Evolutionary conservation across 2,797 vertebrate genomes (phyloP), one percentile per base, ranked within the genome.

Genomic region (Psittacula echo): DNA sequence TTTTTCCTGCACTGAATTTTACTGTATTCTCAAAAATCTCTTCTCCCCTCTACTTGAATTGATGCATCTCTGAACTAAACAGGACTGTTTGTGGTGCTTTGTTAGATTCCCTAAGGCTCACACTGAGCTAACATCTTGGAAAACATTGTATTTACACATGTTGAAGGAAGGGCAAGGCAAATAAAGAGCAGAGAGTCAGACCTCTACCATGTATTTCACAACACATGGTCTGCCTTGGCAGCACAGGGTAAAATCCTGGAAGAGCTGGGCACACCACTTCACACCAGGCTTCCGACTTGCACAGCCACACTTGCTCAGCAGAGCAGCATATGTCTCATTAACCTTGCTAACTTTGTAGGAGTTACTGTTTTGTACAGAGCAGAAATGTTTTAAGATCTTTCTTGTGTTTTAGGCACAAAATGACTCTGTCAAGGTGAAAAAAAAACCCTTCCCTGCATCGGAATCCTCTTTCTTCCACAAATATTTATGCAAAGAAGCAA

Each of bases 341-440:
- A 94, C 95, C 85, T 91, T 77, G 91, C 82, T 82, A 91, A 41
- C 56, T 90, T 68, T 87, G 90, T 65, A 85, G 73, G 71, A 92
- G 76, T 88, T 91, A 48, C 73, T 86, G 87, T 77, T 93, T 91
- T 37, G 39, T 61, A 80, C 32, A 73, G 67, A 7, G 50, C 41
- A 78, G 85, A 89, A 76, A 76, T 7, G 13, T 90, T 90, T 90
- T 39, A 73, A 85, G 81, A 54, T 84, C 47, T 29, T 13, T 79
- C 67, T 66, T 18, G 14, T 79, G 42, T 23, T 90, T 79, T 23
- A 81, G 67, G 50, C 71, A 76, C 11, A 76, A 82, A 89, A 58
- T 53, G 13, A 85, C 26, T 34, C 71, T 44, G 41, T 73, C 29
- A 73, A 81, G 60, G 67, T 71, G 37, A n/a, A 44, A 73, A 62